A percentile compares a stretch with the other conserved stretches of the same genome.
Evolutionary conservation across 1,140 invertebrate species (phyloP).

Genomic region (Andrena cerasifolii): DNA sequence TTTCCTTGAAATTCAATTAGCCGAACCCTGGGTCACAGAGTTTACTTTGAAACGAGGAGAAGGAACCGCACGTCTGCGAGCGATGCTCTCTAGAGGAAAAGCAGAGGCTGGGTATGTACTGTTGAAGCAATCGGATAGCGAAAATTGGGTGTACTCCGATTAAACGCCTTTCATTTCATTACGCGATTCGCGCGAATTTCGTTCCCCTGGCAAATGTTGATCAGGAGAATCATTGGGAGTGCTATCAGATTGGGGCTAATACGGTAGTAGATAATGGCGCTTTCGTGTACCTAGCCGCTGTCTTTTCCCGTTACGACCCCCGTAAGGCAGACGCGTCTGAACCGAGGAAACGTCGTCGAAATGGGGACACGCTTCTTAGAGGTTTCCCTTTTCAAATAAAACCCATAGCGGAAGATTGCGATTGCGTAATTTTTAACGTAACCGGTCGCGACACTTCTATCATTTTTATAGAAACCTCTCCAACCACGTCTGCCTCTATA

Average conservation of each 20-base stretch:
- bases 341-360: constrained; percentile 1
- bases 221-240: constrained; percentile 7
- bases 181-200: neutral
- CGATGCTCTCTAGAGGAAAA: too few relatives aligned
- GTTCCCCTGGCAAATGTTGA: constrained; percentile 26
- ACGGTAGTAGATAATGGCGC: constrained; percentile 25
- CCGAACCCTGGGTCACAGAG: fast-evolving
- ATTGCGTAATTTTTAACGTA: neutral
- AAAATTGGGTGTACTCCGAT: neutral
- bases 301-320: constrained; percentile 14
- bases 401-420: neutral
- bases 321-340: neutral
- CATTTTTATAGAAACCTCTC: neutral
- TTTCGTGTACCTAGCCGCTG: constrained; percentile 29
- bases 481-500: neutral
- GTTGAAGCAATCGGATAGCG: too few relatives aligned
- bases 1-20: neutral
- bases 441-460: too few relatives aligned
- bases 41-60: neutral
- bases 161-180: neutral
- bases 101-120: neutral
- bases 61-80: neutral
- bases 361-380: neutral
- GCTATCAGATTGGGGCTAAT: constrained; percentile 41
- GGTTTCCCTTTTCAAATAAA: neutral